Evolutionary conservation across 2,113 vertebrate species (phyloP).

Genomic region (pig (Sus scrofa)): DNA sequence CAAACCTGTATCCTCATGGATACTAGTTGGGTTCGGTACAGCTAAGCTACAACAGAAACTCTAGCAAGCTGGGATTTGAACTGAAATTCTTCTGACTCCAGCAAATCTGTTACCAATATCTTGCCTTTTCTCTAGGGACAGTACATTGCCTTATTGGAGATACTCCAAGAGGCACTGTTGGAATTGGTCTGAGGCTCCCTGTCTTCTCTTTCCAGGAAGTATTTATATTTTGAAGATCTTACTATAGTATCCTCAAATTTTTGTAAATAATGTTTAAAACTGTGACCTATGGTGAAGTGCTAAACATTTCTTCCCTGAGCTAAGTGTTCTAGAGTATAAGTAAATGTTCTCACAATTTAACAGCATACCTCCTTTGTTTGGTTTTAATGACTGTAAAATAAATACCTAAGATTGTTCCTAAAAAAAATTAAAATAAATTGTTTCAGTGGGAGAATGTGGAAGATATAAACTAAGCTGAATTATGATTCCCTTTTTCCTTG

Average conservation of each 20-base stretch:
- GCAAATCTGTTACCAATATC: neutral
- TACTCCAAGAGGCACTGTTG: rapidly evolving
- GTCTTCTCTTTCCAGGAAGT: neutral
- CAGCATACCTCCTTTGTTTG: neutral
- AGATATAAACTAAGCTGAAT: slow-evolving; percentile 68
- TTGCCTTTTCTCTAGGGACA: neutral
- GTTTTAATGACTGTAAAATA: slow-evolving; percentile 69
- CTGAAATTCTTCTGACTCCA: neutral
- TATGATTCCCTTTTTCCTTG: slow-evolving; percentile 70
- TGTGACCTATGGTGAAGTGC: rapidly evolving
- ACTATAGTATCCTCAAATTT: neutral
- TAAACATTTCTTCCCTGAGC: neutral
- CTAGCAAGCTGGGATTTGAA: neutral
- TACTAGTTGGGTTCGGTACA: too few species aligned
- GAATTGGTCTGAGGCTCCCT: neutral
- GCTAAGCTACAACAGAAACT: too few species aligned
- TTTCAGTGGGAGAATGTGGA: slow-evolving; percentile 55
- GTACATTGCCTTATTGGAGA: rapidly evolving
- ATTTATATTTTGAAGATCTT: neutral
- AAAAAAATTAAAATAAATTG: slow-evolving; percentile 68
- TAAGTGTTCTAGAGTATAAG: neutral
- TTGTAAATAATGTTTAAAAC: neutral
- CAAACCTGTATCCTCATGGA: too few species aligned
- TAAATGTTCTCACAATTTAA: slow-evolving; percentile 20
- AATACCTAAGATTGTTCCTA: slow-evolving; percentile 54